A percentile compares a stretch with the other conserved stretches of the same genome.
phyloP scores from a whole-genome alignment of 1,140 invertebrate species.

The Propsilocerus akamusi region DNA sequence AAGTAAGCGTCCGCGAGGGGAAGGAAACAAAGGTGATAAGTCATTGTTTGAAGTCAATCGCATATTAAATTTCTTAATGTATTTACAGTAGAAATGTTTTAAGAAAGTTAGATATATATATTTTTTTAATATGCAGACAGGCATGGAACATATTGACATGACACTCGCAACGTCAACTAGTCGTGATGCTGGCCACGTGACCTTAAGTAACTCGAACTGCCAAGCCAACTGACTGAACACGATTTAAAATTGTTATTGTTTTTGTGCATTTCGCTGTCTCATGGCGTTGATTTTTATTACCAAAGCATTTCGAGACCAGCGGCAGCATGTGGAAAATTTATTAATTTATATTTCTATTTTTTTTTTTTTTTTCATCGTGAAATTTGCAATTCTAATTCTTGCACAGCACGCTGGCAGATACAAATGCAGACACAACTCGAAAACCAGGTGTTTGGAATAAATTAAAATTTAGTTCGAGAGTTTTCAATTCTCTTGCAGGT shows the following conservation, averaged over 20 bases:
- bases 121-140: too few species aligned
- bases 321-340: neutral
- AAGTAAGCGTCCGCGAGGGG: too few species aligned
- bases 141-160: neutral
- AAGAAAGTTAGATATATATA: too few species aligned
- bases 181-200: neutral
- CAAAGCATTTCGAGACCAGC: neutral
- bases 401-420: neutral
- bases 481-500: too few species aligned
- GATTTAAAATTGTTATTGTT: neutral
- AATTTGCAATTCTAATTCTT: slow-evolving; percentile 1
- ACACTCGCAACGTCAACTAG: neutral
- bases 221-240: neutral
- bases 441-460: neutral
- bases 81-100: too few species aligned
- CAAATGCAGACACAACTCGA: neutral
- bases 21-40: neutral
- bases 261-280: neutral
- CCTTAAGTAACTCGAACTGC: neutral
- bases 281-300: neutral
- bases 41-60: slow-evolving; percentile 1
- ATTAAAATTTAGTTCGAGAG: too few species aligned
- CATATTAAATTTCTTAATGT: slow-evolving; percentile 4
- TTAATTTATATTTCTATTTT: neutral
- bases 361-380: neutral